phyloP scores from a whole-genome alignment of 2,113 vertebrate genomes.

The Pithys albifrons region DNA sequence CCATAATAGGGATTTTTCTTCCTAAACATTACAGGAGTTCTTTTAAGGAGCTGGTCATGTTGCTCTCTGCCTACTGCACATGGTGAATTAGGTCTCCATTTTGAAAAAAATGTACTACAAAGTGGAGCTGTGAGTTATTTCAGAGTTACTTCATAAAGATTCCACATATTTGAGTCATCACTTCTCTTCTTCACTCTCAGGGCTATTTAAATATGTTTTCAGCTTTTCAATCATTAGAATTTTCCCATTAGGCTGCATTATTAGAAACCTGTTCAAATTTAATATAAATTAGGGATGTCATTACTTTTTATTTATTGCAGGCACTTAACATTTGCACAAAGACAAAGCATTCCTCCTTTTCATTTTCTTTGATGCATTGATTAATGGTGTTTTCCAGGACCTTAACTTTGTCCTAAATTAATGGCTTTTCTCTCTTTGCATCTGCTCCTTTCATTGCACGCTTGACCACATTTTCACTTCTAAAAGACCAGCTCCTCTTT shows the following conservation, averaged over 20 bases:
- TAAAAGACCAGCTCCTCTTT: background rate
- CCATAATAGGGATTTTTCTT: background rate
- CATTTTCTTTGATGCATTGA: background rate
- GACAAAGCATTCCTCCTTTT: background rate
- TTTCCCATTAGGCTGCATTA: conserved; percentile 32
- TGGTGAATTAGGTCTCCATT: background rate
- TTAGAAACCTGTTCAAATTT: conserved; percentile 22
- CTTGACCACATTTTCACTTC: background rate
- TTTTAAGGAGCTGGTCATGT: background rate
- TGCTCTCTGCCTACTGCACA: background rate
- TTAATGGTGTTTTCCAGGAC: background rate
- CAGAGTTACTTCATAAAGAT: background rate
- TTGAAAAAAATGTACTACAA: background rate
- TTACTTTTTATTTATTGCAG: conserved; percentile 38
- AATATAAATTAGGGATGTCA: conserved; percentile 29
- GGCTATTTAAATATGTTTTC: background rate
- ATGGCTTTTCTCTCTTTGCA: background rate
- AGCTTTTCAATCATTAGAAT: conserved; percentile 14
- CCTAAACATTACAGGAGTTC: background rate
- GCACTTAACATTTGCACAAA: conserved; percentile 41
- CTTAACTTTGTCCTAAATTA: background rate
- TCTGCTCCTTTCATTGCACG: background rate
- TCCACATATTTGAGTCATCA: background rate
- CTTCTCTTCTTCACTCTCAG: background rate
- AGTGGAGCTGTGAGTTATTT: background rate